Conservation (phyloP, 2,113 vertebrate genomes). For the Carettochelys insculpta region DNA sequence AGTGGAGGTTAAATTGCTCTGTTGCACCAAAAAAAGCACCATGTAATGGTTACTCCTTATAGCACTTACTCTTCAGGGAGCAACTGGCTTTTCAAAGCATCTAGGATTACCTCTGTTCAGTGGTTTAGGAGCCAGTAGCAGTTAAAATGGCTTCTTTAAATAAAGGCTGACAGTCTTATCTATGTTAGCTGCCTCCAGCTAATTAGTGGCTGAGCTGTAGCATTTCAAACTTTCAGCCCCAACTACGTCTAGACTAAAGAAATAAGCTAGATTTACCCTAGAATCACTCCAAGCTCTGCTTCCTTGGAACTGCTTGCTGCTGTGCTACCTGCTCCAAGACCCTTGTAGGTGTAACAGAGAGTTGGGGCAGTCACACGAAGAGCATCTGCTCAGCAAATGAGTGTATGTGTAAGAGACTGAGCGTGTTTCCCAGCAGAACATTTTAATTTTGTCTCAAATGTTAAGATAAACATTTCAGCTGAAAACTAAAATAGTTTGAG, state of each 20-base stretch:
- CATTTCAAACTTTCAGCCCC: neutral
- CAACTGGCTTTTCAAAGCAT: fast-evolving
- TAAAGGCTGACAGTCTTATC: neutral
- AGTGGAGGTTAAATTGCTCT: neutral
- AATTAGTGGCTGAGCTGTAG: neutral
- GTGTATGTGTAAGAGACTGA: neutral
- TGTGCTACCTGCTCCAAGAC: too few relatives aligned
- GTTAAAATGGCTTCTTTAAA: neutral
- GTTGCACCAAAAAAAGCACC: neutral
- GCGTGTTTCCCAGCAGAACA: neutral
- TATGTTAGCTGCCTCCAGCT: neutral
- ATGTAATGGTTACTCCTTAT: neutral
- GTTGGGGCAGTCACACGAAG: neutral
- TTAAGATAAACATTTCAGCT: neutral
- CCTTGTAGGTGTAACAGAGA: neutral
- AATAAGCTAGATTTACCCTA: neutral
- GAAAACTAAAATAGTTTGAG: neutral
- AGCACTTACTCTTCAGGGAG: neutral
- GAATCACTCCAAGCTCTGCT: too few relatives aligned
- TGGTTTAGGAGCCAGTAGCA: neutral
- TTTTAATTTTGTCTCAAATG: neutral
- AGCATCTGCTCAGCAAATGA: neutral
- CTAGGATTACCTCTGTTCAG: neutral
- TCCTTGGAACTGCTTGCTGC: too few relatives aligned
- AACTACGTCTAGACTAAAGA: neutral